Base-by-base conservation (phyloP, 2,888 invertebrate species). In the Sphinx pinastri region DNA sequence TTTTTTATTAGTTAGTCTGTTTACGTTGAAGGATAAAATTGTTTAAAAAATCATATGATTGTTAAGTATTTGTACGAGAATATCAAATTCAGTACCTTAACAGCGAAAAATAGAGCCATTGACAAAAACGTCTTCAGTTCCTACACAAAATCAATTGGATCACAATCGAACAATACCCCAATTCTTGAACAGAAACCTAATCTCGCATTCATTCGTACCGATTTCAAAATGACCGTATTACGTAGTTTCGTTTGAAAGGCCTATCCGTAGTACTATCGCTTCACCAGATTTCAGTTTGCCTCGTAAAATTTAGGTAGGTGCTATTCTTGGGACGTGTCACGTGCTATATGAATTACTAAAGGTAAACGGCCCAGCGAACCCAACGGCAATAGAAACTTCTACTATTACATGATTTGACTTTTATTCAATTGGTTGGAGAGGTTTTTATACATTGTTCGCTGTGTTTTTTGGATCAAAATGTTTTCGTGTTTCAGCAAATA, bases 241-340 rank as follows among this genome's bases (percentile, higher is more conserved):
- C 55, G 19, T 55, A 67, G 55, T 47, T 57, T 31, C 14, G 19
- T 60, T 10, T 54, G 55, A 63, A 63, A 38, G 47, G 60, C 38
- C 60, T 69, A 60, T 69, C 52, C 52, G 54, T 25, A 54, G 54
- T 31, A 68, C 54, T 59, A 38, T 19, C 16, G 60, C 8, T 25
- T 51, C 51, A 38, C 38, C 52, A 59, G 69, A 69, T 69, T 69
- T 69, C 31, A 69, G 52, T 69, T 60, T 60, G 63, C 19, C 52
- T 63, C 69, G 58, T 70, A 70, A 70, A 70, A 70, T 52, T 31
- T 52, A 67, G 70, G 67, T 58, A 70, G 57, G 59, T 52, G 58
- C 70, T 67, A 70, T 70, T 70, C 58, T 58, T 67, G 16, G 58
- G 19, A 70, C 70, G 67, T 70, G 70, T 52, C 70, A 16, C 38